A percentile compares a stretch with the other conserved stretches of the same genome.
phyloP scores from a whole-genome alignment of 92 coral and sea anemone genomes.

The Porites cylindrica region DNA sequence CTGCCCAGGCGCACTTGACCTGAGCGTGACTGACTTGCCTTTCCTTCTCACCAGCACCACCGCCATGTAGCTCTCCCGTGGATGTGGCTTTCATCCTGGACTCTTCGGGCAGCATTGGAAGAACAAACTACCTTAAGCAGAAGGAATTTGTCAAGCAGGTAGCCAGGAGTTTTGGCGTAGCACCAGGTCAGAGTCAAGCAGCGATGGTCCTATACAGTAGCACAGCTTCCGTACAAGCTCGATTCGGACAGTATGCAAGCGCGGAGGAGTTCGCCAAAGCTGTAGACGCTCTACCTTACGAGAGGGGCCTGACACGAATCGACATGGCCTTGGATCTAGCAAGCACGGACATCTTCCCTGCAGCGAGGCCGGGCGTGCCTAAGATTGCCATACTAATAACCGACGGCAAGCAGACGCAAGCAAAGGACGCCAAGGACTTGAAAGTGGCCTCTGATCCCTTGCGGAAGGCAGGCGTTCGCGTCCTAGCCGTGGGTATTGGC shows the following conservation, averaged over 20 bases:
- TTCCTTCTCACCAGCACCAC: slow-evolving; percentile 1
- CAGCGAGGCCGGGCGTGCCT: not conserved
- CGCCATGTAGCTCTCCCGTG: too few relatives aligned
- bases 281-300: not conserved
- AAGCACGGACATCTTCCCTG: not conserved
- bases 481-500: slow-evolving; percentile 46
- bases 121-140: not conserved
- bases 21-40: too few relatives aligned
- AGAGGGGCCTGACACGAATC: not conserved
- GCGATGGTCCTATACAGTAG: slow-evolving; percentile 3
- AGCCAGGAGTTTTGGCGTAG: not conserved
- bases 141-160: not conserved
- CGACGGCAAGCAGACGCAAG: not conserved
- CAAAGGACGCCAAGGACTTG: not conserved
- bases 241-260: not conserved
- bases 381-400: slow-evolving; percentile 1
- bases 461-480: slow-evolving; percentile 7
- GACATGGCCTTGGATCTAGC: not conserved
- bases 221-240: slow-evolving; percentile 7
- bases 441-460: slow-evolving; percentile 3
- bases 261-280: not conserved
- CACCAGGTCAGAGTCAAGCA: not conserved
- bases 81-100: too few relatives aligned
- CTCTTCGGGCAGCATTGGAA: too few relatives aligned
- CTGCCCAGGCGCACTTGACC: too few relatives aligned